phyloP scores from a whole-genome alignment of 2,113 vertebrate species.

The Pterocles burchelli region DNA sequence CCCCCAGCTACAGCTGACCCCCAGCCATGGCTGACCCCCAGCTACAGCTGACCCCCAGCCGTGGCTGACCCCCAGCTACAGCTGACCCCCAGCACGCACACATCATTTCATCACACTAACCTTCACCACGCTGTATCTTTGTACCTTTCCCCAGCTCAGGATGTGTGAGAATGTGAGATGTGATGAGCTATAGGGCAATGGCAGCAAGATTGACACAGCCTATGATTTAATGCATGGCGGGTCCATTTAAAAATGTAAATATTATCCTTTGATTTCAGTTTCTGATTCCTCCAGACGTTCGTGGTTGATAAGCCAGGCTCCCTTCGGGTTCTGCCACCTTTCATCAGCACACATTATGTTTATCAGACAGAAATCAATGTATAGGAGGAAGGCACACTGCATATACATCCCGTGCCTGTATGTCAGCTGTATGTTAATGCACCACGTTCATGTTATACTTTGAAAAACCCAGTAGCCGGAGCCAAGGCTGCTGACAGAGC shows the following conservation, averaged over 20 bases:
- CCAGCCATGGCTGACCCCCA: no score
- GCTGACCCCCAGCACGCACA: rapidly evolving
- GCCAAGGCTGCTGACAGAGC: neutral
- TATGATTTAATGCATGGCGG: neutral
- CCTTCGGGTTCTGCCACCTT: slow-evolving; percentile 45
- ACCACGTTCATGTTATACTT: neutral
- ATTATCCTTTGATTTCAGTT: slow-evolving; percentile 48
- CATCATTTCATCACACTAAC: neutral
- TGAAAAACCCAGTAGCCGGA: neutral
- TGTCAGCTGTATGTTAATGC: neutral
- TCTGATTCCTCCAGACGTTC: slow-evolving; percentile 28
- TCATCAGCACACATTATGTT: neutral
- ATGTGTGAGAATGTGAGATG: neutral
- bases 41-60: rapidly evolving
- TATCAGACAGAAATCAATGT: slow-evolving; percentile 9
- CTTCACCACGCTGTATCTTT: neutral
- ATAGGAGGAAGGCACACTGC: neutral
- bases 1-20: rapidly evolving
- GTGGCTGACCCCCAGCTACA: neutral
- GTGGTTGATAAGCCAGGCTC: slow-evolving; percentile 12
- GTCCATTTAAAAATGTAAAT: slow-evolving; percentile 47
- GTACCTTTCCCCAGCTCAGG: neutral
- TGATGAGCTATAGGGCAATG: neutral
- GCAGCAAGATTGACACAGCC: neutral
- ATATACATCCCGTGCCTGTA: neutral